Conservation (phyloP, 2,888 invertebrate species). For the Monopis laevigella region DNA sequence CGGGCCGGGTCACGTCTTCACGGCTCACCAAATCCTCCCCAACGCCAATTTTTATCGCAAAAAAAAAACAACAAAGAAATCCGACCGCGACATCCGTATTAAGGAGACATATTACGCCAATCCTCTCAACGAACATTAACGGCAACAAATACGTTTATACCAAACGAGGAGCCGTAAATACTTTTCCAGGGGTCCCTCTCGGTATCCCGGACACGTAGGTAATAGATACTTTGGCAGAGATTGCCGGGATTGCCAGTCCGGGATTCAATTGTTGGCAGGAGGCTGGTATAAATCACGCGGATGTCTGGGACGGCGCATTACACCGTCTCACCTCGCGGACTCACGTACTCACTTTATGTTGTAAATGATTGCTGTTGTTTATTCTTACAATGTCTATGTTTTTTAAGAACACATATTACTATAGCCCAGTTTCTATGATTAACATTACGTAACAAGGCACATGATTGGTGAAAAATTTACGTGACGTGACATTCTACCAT, state of each 20-base stretch:
- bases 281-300: conserved; percentile 14
- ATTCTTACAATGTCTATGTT: too few relatives aligned
- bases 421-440: too few relatives aligned
- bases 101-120: conserved; percentile 15
- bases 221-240: conserved; percentile 17
- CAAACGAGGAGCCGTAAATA: conserved; percentile 13
- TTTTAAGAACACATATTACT: too few relatives aligned
- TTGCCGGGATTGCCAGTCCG: conserved; percentile 8
- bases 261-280: conserved; percentile 16
- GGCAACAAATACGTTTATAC: conserved; percentile 14
- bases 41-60: not conserved
- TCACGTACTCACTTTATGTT: not conserved
- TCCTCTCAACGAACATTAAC: conserved; percentile 15
- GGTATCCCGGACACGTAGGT: conserved; percentile 13
- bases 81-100: conserved; percentile 4
- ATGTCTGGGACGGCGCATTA: conserved; percentile 4
- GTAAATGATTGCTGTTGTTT: not conserved
- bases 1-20: not conserved
- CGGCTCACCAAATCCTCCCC: conserved; percentile 1
- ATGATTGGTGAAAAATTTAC: too few relatives aligned
- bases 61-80: conserved; percentile 6
- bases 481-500: too few relatives aligned
- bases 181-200: conserved; percentile 6
- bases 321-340: conserved; percentile 4
- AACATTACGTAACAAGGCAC: too few relatives aligned